These are phyloP conservation scores for Hippolais icterina DNA, from an alignment of 2,113 vertebrate genomes.

Conservation along the genomic window DNA sequence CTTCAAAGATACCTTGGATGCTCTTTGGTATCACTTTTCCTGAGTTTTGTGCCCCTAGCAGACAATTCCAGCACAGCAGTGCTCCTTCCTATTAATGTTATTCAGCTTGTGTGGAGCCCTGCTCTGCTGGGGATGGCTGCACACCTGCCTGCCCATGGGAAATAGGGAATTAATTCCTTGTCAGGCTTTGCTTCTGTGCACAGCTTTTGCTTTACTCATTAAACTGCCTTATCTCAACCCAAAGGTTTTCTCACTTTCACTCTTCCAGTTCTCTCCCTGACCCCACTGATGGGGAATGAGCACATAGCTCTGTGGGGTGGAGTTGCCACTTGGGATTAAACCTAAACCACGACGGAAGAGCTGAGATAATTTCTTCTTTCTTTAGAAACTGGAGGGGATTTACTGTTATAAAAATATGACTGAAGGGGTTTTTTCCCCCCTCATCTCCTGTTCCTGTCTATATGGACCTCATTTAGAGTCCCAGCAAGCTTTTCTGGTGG, in stretches of 20 bases:
- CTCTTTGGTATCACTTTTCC: background rate
- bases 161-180: background rate
- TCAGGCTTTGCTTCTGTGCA: background rate
- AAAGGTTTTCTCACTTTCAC: background rate
- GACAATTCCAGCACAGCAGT: background rate
- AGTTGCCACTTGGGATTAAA: background rate
- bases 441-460: background rate
- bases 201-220: background rate
- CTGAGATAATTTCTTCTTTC: background rate
- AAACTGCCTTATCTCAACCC: background rate
- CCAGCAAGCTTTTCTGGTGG: background rate
- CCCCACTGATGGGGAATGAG: background rate
- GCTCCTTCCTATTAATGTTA: background rate
- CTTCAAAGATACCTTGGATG: background rate
- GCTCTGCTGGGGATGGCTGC: background rate
- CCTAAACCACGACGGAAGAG: background rate
- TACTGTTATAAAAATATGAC: background rate
- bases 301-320: background rate
- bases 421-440: background rate
- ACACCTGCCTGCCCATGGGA: background rate
- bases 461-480: background rate
- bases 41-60: background rate
- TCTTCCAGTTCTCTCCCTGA: background rate
- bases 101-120: background rate
- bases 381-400: background rate